Evolutionary conservation across 1,140 invertebrate species (phyloP).

Genomic region (Sipha flava): DNA sequence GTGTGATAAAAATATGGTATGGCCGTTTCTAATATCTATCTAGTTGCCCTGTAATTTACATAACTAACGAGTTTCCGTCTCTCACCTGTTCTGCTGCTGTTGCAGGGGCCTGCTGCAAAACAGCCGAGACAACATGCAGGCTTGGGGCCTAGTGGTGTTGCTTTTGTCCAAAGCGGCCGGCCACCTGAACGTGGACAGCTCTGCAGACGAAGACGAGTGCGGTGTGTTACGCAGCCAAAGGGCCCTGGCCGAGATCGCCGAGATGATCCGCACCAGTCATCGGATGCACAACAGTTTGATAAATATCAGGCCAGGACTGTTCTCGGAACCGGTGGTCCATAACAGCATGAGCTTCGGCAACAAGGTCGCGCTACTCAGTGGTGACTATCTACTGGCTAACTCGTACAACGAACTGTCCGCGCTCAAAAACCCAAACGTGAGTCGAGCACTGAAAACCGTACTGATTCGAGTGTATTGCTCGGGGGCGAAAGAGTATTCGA

Average conservation of each 20-base stretch:
- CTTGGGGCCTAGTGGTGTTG: conserved; percentile 82
- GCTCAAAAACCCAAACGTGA: conserved; percentile 62
- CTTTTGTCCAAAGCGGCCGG: conserved; percentile 85
- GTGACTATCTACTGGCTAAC: conserved; percentile 85
- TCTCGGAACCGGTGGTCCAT: conserved; percentile 49
- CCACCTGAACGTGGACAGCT: conserved; percentile 61
- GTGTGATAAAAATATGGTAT: too few species aligned
- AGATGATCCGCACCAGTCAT: conserved; percentile 96
- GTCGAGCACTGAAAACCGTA: neutral
- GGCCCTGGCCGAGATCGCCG: conserved; percentile 87
- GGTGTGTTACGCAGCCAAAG: conserved; percentile 76
- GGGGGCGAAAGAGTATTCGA: too few species aligned
- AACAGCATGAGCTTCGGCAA: conserved; percentile 87
- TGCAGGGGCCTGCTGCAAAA: conserved; percentile 71
- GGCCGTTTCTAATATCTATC: too few species aligned
- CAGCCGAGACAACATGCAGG: conserved; percentile 86
- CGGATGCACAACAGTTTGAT: conserved; percentile 85
- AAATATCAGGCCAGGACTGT: conserved; percentile 59
- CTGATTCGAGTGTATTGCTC: too few species aligned
- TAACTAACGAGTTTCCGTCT: too few species aligned
- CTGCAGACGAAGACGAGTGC: conserved; percentile 71
- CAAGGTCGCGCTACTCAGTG: conserved; percentile 86
- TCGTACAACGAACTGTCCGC: conserved; percentile 77
- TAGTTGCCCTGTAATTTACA: too few species aligned
- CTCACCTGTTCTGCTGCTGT: too few species aligned